Percentiles rank a stretch among this genome's conserved stretches.
phyloP scores from a whole-genome alignment of 2,797 vertebrate genomes.

The Sciurus vulgaris region DNA sequence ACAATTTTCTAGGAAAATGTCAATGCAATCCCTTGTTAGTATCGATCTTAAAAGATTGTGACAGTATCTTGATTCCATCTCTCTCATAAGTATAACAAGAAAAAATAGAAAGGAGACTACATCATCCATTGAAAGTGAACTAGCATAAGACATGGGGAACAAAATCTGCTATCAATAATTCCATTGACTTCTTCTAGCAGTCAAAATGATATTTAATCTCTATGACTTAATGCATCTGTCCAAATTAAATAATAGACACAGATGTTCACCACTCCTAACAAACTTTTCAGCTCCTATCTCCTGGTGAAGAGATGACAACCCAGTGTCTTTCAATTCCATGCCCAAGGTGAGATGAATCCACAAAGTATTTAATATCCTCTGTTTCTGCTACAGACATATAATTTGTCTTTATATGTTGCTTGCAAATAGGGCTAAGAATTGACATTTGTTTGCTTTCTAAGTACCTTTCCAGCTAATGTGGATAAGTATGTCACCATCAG shows the following conservation, averaged over 20 bases:
- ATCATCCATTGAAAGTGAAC: slow-evolving; percentile 44
- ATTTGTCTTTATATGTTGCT: neutral
- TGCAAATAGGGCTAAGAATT: neutral
- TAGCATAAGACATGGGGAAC: neutral
- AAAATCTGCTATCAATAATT: slow-evolving; percentile 13
- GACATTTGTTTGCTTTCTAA: neutral
- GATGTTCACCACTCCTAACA: neutral
- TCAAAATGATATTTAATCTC: slow-evolving; percentile 37
- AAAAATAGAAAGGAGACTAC: neutral
- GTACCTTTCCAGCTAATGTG: neutral
- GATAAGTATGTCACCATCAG: neutral
- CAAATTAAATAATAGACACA: neutral
- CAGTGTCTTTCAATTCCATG: neutral
- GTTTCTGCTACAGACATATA: neutral
- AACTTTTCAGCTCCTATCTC: neutral
- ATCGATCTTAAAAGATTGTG: slow-evolving; percentile 55
- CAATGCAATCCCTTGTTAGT: slow-evolving; percentile 61
- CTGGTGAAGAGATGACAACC: neutral
- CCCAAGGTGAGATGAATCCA: neutral
- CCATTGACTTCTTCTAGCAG: neutral
- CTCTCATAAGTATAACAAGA: neutral
- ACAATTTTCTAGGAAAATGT: slow-evolving; percentile 75
- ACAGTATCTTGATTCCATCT: slow-evolving; percentile 55
- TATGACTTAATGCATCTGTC: neutral
- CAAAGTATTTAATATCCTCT: neutral